Conservation (phyloP, 2,888 invertebrate species). For the Nebria brevicollis region DNA sequence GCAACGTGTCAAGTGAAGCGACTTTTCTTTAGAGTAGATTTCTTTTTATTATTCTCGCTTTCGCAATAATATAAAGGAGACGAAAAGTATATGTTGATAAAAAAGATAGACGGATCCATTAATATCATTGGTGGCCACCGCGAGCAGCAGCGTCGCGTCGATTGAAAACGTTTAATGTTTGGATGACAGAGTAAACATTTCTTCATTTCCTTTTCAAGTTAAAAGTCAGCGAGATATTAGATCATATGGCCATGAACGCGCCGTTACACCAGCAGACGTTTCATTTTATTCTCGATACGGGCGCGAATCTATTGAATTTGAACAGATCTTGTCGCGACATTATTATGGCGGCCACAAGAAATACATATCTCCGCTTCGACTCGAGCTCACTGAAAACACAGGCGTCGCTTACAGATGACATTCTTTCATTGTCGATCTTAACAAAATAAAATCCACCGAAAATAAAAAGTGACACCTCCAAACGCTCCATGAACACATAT, state of each 20-base stretch:
- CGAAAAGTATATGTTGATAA: conserved; percentile 50
- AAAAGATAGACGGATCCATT: conserved; percentile 2
- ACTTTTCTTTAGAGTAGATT: conserved; percentile 48
- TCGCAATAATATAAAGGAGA: not conserved
- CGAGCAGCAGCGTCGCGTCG: conserved; percentile 12
- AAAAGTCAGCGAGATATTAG: conserved; percentile 48
- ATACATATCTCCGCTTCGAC: no score
- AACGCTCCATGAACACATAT: no score
- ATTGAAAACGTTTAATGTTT: conserved; percentile 59
- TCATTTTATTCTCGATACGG: not conserved
- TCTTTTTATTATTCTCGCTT: not conserved
- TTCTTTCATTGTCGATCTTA: no score
- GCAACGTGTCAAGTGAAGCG: conserved; percentile 18
- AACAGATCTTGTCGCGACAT: not conserved
- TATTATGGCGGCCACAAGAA: not conserved
- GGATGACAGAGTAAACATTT: conserved; percentile 55
- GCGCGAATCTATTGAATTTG: not conserved
- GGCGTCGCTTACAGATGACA: no score
- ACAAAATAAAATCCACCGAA: no score
- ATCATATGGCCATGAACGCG: conserved; percentile 28
- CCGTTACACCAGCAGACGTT: not conserved
- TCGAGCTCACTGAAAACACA: no score
- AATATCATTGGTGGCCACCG: not conserved
- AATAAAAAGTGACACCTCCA: no score
- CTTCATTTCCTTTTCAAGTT: conserved; percentile 59